A percentile compares a stretch with the other conserved stretches of the same genome.
phyloP scores from a whole-genome alignment of 2,113 vertebrate genomes.

The Hemichromis elongatus region DNA sequence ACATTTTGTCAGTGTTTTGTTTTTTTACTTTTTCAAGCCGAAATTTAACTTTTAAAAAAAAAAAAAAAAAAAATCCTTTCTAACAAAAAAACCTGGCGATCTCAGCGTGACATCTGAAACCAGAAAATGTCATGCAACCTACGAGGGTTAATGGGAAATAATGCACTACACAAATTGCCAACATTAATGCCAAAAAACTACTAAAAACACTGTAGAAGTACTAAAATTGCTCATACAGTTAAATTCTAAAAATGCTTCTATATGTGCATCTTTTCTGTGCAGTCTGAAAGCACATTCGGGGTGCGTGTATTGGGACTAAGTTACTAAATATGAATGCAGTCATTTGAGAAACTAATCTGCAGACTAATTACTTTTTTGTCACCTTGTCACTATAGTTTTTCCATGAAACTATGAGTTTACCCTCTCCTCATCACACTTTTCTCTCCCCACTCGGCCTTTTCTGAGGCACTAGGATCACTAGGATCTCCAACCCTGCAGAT shows the following conservation, averaged over 20 bases:
- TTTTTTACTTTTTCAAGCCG: too few relatives aligned
- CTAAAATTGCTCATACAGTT: not conserved
- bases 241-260: not conserved
- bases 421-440: not conserved
- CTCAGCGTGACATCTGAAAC: too few relatives aligned
- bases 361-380: not conserved
- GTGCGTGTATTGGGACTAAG: not conserved
- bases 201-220: not conserved
- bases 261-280: not conserved
- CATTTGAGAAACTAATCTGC: not conserved
- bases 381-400: not conserved
- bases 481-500: not conserved
- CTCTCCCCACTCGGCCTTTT: not conserved
- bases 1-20: too few relatives aligned
- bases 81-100: too few relatives aligned
- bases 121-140: too few relatives aligned
- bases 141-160: too few relatives aligned
- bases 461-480: too few relatives aligned
- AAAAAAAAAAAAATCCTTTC: too few relatives aligned
- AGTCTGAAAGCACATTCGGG: not conserved
- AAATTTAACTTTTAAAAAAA: too few relatives aligned
- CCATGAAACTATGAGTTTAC: not conserved
- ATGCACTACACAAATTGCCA: too few relatives aligned
- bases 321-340: not conserved
- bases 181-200: too few relatives aligned